Evolutionary conservation across 1,140 invertebrate species (phyloP), one percentile per base, ranked within the genome.

Genomic region (Spodoptera frugiperda): DNA sequence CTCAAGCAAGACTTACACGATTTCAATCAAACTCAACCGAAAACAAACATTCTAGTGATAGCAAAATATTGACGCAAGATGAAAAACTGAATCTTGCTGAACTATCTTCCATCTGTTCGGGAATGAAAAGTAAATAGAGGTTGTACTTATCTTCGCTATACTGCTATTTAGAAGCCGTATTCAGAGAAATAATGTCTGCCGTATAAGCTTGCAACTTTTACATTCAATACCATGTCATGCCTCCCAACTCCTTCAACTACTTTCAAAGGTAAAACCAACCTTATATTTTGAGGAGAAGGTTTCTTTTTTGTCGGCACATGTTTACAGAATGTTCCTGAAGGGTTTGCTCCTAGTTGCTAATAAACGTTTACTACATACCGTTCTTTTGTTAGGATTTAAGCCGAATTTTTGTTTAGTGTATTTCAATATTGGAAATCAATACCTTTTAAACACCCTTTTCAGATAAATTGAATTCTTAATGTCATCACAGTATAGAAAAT

Each of bases 81-180:
- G 57, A 44, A 63, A 63, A 44, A 48, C 21, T 14, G 63, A 67
- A 48, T 48, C 44, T 67, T 44, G 3, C 63, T 67, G 44, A 67
- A 67, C 63, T 49, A 67, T 48, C 44, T 67, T 21, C 44, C 17
- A 67, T 49, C 63, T 67, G 63, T 67, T 67, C 33, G 63, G 5
- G 48, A 67, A 67, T 49, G 63, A 49, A 67, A 67, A 4, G 63
- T 14, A 67, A 48, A 67, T 30, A 39, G 25, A 67, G 33, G 48
- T 46, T 39, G 33, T 39, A 39, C 33, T 39, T 48, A 67, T 67
- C 63, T 44, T 67, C 44, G 19, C 11, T 21, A n/a, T n/a, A 25
- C 17, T 12, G 14, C 21, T 39, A 39, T 46, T 59, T 44, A 49
- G 25, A 67, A 67, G 63, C 17, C 63, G 48, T 67, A 67, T 49